Evolutionary conservation across 1,140 invertebrate species (phyloP), one percentile per base, ranked within the genome.

Genomic region (Megalonaias nervosa): DNA sequence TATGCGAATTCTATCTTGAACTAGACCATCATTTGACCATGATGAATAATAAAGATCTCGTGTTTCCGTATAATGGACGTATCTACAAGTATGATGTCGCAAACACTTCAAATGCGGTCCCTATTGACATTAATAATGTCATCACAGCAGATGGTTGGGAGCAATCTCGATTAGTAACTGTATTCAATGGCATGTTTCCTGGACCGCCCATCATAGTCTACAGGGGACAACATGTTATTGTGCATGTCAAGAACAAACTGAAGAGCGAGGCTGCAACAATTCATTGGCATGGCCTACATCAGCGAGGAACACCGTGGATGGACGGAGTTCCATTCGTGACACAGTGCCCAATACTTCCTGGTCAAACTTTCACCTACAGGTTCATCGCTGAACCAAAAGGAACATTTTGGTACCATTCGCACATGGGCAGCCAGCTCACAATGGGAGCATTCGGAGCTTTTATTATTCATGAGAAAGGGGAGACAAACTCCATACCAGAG

Each of bases 261-360:
- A 92, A 94, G 84, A 95, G 95, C 75, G 94, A 95, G 92, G 94
- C 94, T 86, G 93, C 95, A 1, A 95, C 94, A 1, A 94, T 98
- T 75, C 97, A 98, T 91, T 5, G 38, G 38, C 38, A 38, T 38
- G 98, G 96, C 96, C 93, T 97, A 65, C 94, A 93, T 89, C 96
- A 97, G 91, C 91, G 93, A 60, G 94, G 94, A 64, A 94, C 94
- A 4, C 96, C 96, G 83, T 96, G 95, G 89, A 97, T 96, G 90
- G 97, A 98, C 87, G 97, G 97, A 58, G 96, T 97, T 48, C 96
- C 96, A 11, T 95, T 94, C 79, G 93, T 98, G 12, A 97, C 96
- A 0, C 97, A 98, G 89, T 98, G 96, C 90, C 96, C 96, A 6
- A 97, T 98, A 83, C 92, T 93, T 74, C 94, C 96, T 86, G 94